Conservation (phyloP, 2,113 vertebrate species). For the Trogon melanurus region DNA sequence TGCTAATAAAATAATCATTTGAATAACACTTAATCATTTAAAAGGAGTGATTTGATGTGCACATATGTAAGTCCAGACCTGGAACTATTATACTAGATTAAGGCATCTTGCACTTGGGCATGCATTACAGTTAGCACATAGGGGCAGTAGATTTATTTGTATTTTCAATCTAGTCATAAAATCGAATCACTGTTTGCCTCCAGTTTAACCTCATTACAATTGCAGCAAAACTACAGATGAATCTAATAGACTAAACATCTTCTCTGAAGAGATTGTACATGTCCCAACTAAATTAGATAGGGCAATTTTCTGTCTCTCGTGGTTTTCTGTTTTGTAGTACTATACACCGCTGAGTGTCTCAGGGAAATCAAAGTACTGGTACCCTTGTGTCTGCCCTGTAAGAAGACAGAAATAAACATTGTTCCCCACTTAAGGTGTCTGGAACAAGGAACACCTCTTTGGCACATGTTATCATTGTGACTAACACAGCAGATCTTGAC, state of each 20-base stretch:
- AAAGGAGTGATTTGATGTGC: background rate
- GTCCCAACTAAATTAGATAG: background rate
- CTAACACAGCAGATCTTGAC: background rate
- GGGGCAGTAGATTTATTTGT: constrained; percentile 13
- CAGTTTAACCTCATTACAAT: constrained; percentile 14
- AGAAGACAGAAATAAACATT: background rate
- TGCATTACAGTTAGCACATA: background rate
- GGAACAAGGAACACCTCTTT: background rate
- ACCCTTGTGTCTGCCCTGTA: background rate
- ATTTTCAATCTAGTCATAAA: constrained; percentile 25
- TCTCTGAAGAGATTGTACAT: background rate
- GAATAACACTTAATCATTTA: constrained; percentile 31
- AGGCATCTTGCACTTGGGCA: background rate
- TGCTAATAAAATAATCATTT: constrained; percentile 63
- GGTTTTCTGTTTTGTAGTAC: background rate
- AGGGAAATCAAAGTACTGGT: background rate
- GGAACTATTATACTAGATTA: constrained; percentile 39
- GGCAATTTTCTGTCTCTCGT: background rate
- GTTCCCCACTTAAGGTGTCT: background rate
- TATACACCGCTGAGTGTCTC: background rate
- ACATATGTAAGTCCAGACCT: background rate
- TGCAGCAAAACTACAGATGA: constrained; percentile 28
- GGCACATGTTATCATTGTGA: background rate
- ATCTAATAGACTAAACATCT: constrained; percentile 9
- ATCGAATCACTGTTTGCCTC: constrained; percentile 16